Evolutionary conservation across 2,888 invertebrate genomes (phyloP).

Genomic region (Agrochola lychnidis): DNA sequence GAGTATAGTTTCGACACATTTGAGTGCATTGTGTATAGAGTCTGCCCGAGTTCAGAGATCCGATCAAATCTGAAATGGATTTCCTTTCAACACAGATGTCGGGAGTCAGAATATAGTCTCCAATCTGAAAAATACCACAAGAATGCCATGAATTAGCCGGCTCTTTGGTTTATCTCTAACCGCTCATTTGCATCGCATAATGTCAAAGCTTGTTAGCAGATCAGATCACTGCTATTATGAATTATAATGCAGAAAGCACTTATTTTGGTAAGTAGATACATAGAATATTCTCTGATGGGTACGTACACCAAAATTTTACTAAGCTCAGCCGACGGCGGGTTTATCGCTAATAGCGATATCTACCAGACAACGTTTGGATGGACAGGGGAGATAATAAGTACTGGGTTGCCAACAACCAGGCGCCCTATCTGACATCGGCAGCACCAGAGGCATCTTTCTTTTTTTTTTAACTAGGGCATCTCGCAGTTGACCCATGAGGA

Average conservation of each 20-base stretch:
- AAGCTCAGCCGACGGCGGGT: too few relatives aligned
- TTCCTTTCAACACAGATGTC: conserved; percentile 99
- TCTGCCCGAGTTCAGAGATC: conserved; percentile 98
- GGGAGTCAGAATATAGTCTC: conserved; percentile 99
- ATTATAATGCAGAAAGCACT: neutral
- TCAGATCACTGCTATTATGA: neutral
- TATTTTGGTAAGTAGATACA: neutral
- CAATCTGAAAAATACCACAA: conserved; percentile 92
- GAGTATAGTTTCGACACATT: conserved; percentile 97
- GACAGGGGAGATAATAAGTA: too few relatives aligned
- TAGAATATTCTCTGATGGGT: too few relatives aligned
- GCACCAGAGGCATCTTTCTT: too few relatives aligned
- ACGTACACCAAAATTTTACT: too few relatives aligned
- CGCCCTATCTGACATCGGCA: neutral
- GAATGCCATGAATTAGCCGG: neutral
- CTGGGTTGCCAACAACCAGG: neutral
- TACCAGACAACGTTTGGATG: too few relatives aligned
- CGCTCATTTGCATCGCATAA: neutral
- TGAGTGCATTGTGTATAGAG: conserved; percentile 98
- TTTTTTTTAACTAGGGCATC: too few relatives aligned
- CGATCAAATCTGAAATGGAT: conserved; percentile 98
- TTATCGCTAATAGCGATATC: too few relatives aligned
- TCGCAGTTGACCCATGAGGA: too few relatives aligned
- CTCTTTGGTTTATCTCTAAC: neutral
- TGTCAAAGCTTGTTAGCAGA: neutral